phyloP scores from a whole-genome alignment of 2,888 invertebrate genomes.

The Agrenia bidenticulata region DNA sequence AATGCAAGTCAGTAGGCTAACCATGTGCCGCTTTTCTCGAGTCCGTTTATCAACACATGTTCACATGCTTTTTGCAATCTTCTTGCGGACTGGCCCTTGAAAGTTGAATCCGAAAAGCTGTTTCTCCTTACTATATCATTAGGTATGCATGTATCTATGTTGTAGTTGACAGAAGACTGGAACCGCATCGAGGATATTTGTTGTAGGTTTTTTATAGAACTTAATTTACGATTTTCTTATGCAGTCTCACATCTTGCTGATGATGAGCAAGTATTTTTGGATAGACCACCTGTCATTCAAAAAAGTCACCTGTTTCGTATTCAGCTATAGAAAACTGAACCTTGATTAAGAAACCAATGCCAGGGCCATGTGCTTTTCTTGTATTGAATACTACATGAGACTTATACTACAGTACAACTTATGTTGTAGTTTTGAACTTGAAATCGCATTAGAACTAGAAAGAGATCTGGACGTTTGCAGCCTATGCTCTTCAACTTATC shows the following conservation, averaged over 20 bases:
- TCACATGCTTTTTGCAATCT: not conserved
- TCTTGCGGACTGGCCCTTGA: not conserved
- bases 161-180: not conserved
- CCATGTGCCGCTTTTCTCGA: not conserved
- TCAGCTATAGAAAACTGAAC: not conserved
- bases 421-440: no score
- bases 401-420: no score
- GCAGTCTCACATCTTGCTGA: not conserved
- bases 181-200: not conserved
- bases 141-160: not conserved
- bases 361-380: not conserved
- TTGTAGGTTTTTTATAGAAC: not conserved
- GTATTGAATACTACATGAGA: no score
- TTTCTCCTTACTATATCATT: not conserved
- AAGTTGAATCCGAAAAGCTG: not conserved
- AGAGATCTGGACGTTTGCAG: no score
- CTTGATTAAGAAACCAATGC: constrained; percentile 20
- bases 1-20: constrained; percentile 4
- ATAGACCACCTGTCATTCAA: constrained; percentile 18
- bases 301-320: constrained; percentile 7
- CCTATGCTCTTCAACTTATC: no score
- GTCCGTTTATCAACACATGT: constrained; percentile 2
- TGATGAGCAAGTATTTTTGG: constrained; percentile 20
- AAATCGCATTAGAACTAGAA: no score
- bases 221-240: no score